Percentiles rank a stretch among this genome's conserved stretches.
Evolutionary conservation across 2,888 invertebrate species (phyloP).

Genomic region (Erynnis tages): DNA sequence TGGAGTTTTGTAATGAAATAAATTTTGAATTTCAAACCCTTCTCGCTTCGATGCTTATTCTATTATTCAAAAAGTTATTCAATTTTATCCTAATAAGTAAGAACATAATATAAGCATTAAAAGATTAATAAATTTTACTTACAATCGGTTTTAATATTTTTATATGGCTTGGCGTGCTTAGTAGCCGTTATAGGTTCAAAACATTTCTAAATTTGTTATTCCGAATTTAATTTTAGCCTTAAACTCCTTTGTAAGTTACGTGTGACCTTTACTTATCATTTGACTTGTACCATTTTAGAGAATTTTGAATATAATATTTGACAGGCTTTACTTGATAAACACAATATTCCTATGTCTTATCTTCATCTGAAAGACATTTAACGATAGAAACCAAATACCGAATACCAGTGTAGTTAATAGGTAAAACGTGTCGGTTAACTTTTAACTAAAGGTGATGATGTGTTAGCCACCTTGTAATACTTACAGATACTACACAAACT

Average conservation of each 20-base stretch:
- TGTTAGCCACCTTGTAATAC: too few species aligned
- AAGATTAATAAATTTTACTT: slow-evolving; percentile 4
- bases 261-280: too few species aligned
- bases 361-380: too few species aligned
- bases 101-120: neutral
- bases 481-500: too few species aligned
- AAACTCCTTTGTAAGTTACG: neutral
- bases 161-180: slow-evolving; percentile 10
- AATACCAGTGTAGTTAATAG: too few species aligned
- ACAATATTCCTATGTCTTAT: too few species aligned
- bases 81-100: neutral
- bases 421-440: too few species aligned
- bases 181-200: slow-evolving; percentile 8
- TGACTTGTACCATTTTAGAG: too few species aligned
- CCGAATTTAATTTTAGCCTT: neutral
- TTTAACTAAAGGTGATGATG: too few species aligned
- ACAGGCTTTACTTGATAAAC: too few species aligned
- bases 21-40: slow-evolving; percentile 21
- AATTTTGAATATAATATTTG: too few species aligned
- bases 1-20: slow-evolving; percentile 25
- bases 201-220: slow-evolving; percentile 7
- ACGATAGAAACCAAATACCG: too few species aligned
- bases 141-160: neutral
- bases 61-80: slow-evolving; percentile 16
- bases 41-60: slow-evolving; percentile 9